Percentiles rank a stretch among this genome's conserved stretches.
These are phyloP conservation scores for Calliscelio sp. DNA, from an alignment of 2,888 invertebrate species.

Conservation along the genomic window DNA sequence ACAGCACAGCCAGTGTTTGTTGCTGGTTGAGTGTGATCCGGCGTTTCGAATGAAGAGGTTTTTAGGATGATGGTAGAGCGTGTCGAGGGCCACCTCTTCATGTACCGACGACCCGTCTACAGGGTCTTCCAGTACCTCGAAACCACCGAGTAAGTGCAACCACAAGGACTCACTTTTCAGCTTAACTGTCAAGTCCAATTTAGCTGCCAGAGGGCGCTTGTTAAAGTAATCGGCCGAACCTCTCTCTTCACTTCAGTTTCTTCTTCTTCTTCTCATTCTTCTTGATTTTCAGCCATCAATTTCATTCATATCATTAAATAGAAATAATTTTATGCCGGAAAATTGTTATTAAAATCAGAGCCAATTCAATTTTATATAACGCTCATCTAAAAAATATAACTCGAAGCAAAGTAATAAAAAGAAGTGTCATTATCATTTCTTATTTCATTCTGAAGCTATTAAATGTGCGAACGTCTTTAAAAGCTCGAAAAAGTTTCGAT, in stretches of 20 bases:
- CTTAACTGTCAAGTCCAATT: slow-evolving; percentile 20
- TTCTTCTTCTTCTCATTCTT: too few species aligned
- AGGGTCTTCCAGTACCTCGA: slow-evolving; percentile 94
- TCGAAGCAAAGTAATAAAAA: too few species aligned
- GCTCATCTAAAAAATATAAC: too few species aligned
- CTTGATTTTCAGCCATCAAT: slow-evolving; percentile 42
- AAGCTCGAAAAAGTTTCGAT: slow-evolving; percentile 40
- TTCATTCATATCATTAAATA: slow-evolving; percentile 20
- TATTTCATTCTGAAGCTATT: too few species aligned
- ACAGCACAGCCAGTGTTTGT: slow-evolving; percentile 29
- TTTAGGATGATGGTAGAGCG: slow-evolving; percentile 90
- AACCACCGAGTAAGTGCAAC: slow-evolving; percentile 90
- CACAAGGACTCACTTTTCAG: slow-evolving; percentile 45
- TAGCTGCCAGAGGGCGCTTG: too few species aligned
- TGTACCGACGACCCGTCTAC: slow-evolving; percentile 93
- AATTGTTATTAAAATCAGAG: neutral
- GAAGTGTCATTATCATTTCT: too few species aligned
- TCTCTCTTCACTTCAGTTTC: too few species aligned
- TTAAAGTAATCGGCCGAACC: too few species aligned
- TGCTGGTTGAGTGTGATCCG: slow-evolving; percentile 78
- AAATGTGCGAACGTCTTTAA: slow-evolving; percentile 5
- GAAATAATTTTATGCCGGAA: neutral
- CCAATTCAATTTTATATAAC: too few species aligned
- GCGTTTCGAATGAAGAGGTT: slow-evolving; percentile 83
- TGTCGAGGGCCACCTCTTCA: slow-evolving; percentile 91